Base-by-base conservation (phyloP, 2,797 vertebrate species). In the Dipus sagitta region DNA sequence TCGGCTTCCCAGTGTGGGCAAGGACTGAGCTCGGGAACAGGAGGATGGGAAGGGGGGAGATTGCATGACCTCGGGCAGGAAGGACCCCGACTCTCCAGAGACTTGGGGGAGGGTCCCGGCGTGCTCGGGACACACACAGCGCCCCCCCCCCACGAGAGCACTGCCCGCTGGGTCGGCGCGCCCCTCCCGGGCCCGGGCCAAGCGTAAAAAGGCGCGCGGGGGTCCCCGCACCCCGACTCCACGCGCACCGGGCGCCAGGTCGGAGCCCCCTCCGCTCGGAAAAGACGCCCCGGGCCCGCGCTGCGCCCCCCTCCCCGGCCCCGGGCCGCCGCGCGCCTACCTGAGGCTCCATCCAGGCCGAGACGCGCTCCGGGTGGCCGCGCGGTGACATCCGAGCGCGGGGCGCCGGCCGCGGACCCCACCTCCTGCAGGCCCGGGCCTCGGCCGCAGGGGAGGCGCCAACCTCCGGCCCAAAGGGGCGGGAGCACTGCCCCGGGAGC, bases 371-470 rank as follows among this genome's bases (percentile, higher is more conserved):
- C 74, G 0, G 58, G 80, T 72, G 23, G 82, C 91, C 74, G 47
- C 86, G 38, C 84, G 38, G 68, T 96, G 95, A 96, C 97, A 89
- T 96, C 96, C 88, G 95, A 89, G 32, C 87, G 88, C 64, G 1
- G 7, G 72, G 70, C 84, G 85, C 65, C 4, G 21, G 93, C 89
- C 83, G 79, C 92, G 38, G 71, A 94, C 91, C 94, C 96, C 95
- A 93, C 93, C 95, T 95, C 94, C 94, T 88, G 95, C 96, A 15
- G 90, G 77, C 86, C 82, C 92, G 5, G 3, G 86, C 71, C 58
- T 52, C 68, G 6, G 77, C 77, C 10, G 30, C 81, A 32, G 82
- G 95, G 95, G 93, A 93, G 96, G 95, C 68, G 95, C 95, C 95
- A 85, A 10, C 78, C 78, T 87, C 94, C 77, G 30, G 83, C 77